Evolutionary conservation across 2,113 vertebrate species (phyloP).

Genomic region (Dicentrarchus labrax): DNA sequence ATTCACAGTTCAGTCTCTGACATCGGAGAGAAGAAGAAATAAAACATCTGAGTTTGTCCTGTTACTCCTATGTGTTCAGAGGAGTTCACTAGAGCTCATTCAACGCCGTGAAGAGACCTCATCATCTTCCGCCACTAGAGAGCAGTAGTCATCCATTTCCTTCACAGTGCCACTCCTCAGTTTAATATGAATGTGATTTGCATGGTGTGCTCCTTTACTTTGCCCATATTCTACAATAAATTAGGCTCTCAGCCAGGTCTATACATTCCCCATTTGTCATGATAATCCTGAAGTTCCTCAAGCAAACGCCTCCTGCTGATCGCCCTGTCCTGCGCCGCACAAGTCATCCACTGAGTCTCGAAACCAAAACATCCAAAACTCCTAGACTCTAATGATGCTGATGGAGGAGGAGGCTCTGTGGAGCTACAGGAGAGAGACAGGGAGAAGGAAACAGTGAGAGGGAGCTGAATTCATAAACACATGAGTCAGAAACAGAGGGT

Average conservation of each 20-base stretch:
- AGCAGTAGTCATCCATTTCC: constrained; percentile 16
- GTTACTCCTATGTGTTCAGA: background rate
- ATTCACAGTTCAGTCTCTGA: constrained; percentile 39
- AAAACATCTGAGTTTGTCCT: background rate
- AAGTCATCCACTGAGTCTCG: too few relatives aligned
- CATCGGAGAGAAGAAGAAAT: background rate
- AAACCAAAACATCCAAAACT: constrained; percentile 12
- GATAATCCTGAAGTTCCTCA: constrained; percentile 12
- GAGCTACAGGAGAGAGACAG: constrained; percentile 66
- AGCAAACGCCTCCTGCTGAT: background rate
- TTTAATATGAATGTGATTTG: background rate
- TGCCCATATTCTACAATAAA: constrained; percentile 40
- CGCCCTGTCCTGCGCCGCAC: too few relatives aligned
- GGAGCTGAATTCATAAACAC: background rate
- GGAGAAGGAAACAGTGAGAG: constrained; percentile 20
- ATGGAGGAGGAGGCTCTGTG: constrained; percentile 83
- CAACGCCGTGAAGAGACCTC: too few relatives aligned
- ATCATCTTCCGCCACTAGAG: constrained; percentile 42
- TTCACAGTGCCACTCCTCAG: background rate
- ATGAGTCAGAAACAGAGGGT: constrained; percentile 24
- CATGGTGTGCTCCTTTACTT: background rate
- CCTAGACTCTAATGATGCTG: constrained; percentile 84
- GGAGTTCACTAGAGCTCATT: background rate
- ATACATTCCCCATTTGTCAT: background rate
- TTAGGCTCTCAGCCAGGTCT: constrained; percentile 7